phyloP scores from a whole-genome alignment of 2,888 invertebrate genomes.

The Thymelicus acteon region DNA sequence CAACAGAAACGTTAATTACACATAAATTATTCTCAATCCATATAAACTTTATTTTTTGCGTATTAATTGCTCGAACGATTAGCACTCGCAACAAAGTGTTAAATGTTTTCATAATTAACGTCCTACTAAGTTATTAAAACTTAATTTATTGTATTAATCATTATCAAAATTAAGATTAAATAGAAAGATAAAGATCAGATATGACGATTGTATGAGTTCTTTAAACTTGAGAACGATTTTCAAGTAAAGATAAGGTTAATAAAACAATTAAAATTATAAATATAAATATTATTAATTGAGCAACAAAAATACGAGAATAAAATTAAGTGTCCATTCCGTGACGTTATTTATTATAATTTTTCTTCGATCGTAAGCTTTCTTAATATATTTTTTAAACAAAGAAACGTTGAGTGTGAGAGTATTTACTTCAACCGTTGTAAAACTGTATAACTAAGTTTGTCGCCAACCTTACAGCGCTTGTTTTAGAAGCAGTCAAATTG shows the following conservation, averaged over 20 bases:
- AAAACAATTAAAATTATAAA: slow-evolving; percentile 8
- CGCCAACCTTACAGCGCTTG: too few relatives aligned
- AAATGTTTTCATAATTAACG: slow-evolving; percentile 31
- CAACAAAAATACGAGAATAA: not conserved
- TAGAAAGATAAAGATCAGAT: slow-evolving; percentile 20
- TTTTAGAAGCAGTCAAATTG: too few relatives aligned
- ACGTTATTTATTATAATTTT: not conserved
- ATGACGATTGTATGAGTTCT: slow-evolving; percentile 16
- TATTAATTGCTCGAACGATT: slow-evolving; percentile 20
- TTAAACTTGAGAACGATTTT: slow-evolving; percentile 30
- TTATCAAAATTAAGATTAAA: slow-evolving; percentile 20
- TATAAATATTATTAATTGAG: slow-evolving; percentile 7
- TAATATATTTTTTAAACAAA: not conserved
- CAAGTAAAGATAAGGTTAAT: slow-evolving; percentile 13
- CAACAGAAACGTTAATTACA: slow-evolving; percentile 9
- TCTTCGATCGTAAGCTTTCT: slow-evolving; percentile 6
- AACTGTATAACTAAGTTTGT: too few relatives aligned
- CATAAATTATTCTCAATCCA: slow-evolving; percentile 16
- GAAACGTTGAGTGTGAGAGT: not conserved
- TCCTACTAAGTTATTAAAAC: slow-evolving; percentile 26
- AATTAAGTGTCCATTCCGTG: not conserved
- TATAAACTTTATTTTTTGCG: slow-evolving; percentile 22
- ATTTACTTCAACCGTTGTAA: not conserved
- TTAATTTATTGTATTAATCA: slow-evolving; percentile 23
- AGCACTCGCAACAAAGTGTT: slow-evolving; percentile 28